A percentile compares a stretch with the other conserved stretches of the same genome.
These are phyloP conservation scores for Drosophila elegans DNA, from an alignment of 1,140 invertebrate genomes.

Conservation along the genomic window DNA sequence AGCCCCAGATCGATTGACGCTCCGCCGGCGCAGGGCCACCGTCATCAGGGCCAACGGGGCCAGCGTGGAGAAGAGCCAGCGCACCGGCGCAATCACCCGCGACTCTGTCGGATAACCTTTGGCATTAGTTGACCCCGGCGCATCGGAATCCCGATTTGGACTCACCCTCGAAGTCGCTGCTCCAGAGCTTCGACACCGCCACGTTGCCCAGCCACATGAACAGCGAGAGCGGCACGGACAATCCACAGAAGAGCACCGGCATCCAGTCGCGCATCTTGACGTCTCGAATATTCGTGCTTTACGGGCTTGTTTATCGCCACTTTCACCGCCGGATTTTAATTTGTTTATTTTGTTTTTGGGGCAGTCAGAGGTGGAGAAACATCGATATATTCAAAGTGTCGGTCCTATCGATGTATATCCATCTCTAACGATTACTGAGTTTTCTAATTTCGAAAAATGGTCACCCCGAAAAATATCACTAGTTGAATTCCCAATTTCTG, in stretches of 20 bases:
- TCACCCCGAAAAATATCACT: no score
- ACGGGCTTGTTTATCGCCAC: slow-evolving; percentile 13
- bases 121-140: slow-evolving; percentile 14
- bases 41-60: slow-evolving; percentile 89
- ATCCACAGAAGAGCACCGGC: slow-evolving; percentile 87
- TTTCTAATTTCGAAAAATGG: no score
- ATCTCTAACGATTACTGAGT: no score
- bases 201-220: slow-evolving; percentile 90
- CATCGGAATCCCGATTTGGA: background rate
- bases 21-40: slow-evolving; percentile 89
- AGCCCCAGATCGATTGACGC: slow-evolving; percentile 89
- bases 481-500: no score
- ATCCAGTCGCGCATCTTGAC: slow-evolving; percentile 84
- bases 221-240: slow-evolving; percentile 90
- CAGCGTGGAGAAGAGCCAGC: slow-evolving; percentile 90
- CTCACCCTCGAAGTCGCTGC: slow-evolving; percentile 75
- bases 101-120: slow-evolving; percentile 87
- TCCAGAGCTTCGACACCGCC: slow-evolving; percentile 87
- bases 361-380: background rate
- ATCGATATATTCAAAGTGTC: no score
- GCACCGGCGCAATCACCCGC: slow-evolving; percentile 88
- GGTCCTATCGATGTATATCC: no score
- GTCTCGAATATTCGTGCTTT: background rate
- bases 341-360: slow-evolving; percentile 33
- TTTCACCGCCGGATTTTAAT: slow-evolving; percentile 34